Conservation (phyloP, 2,888 invertebrate species). For the Polyploca ridens region DNA sequence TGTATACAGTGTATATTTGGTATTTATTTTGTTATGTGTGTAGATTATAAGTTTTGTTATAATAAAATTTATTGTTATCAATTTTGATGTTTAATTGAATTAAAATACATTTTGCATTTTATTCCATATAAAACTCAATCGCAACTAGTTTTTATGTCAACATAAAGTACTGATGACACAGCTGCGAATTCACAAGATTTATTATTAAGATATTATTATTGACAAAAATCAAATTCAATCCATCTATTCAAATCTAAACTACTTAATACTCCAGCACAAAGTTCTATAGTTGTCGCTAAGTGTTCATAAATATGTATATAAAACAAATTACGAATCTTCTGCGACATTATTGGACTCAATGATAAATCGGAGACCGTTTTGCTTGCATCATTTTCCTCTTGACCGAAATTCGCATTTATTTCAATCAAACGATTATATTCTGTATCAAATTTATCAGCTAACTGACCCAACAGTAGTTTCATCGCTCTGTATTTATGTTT, state of each 20-base stretch:
- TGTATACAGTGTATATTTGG: slow-evolving; percentile 5
- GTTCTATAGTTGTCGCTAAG: slow-evolving; percentile 56
- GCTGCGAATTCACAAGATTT: too few species aligned
- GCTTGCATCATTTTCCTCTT: neutral
- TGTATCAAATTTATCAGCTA: slow-evolving; percentile 63
- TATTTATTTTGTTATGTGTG: neutral
- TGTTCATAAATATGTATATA: slow-evolving; percentile 62
- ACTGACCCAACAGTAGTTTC: slow-evolving; percentile 52
- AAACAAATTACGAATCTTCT: slow-evolving; percentile 54
- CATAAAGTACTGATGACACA: too few species aligned
- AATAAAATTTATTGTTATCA: neutral
- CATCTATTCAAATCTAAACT: slow-evolving; percentile 73
- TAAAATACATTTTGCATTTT: too few species aligned
- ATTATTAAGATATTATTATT: neutral
- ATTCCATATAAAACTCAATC: neutral
- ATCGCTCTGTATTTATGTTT: slow-evolving; percentile 62
- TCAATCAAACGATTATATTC: slow-evolving; percentile 47
- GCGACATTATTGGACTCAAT: slow-evolving; percentile 24
- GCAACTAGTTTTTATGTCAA: neutral
- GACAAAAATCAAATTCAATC: slow-evolving; percentile 75
- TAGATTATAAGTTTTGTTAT: neutral
- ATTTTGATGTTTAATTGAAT: neutral
- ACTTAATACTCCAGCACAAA: slow-evolving; percentile 66
- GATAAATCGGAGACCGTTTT: neutral
- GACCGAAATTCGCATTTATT: neutral